phyloP scores from a whole-genome alignment of 2,888 invertebrate species.

The Xestia sexstrigata region DNA sequence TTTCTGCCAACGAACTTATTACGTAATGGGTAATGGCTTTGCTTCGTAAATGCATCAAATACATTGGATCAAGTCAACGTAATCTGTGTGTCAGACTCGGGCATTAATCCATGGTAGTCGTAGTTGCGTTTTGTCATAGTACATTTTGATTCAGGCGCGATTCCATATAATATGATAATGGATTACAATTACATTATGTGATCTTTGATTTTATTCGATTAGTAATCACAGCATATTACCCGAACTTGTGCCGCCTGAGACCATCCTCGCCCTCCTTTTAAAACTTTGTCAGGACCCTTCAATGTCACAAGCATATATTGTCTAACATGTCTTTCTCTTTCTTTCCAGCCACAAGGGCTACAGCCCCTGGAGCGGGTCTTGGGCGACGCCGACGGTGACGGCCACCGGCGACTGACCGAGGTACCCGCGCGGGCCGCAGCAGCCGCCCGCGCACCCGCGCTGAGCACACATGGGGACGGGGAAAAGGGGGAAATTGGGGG shows the following conservation, averaged over 20 bases:
- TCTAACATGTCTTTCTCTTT: slow-evolving; percentile 64
- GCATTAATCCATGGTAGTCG: background rate
- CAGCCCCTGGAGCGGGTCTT: slow-evolving; percentile 90
- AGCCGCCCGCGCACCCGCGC: slow-evolving; percentile 85
- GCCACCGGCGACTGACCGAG: slow-evolving; percentile 92
- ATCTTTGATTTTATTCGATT: too few species aligned
- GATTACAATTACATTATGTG: too few species aligned
- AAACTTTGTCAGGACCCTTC: background rate
- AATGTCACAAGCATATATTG: background rate
- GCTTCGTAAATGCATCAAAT: slow-evolving; percentile 4
- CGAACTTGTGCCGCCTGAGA: background rate
- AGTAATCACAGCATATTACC: background rate
- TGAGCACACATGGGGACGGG: slow-evolving; percentile 72
- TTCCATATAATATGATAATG: too few species aligned
- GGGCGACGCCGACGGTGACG: slow-evolving; percentile 92
- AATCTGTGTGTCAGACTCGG: background rate
- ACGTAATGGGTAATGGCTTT: too few species aligned
- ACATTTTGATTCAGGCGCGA: background rate
- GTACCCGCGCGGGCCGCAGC: slow-evolving; percentile 89
- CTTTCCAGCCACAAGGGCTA: slow-evolving; percentile 91
- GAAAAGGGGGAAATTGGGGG: slow-evolving; percentile 28
- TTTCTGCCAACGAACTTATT: slow-evolving; percentile 1
- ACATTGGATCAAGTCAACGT: background rate
- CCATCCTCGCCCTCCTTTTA: background rate
- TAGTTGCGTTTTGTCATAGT: background rate